Evolutionary conservation across 2,888 invertebrate genomes (phyloP).

Genomic region (Ormyrus rosae): DNA sequence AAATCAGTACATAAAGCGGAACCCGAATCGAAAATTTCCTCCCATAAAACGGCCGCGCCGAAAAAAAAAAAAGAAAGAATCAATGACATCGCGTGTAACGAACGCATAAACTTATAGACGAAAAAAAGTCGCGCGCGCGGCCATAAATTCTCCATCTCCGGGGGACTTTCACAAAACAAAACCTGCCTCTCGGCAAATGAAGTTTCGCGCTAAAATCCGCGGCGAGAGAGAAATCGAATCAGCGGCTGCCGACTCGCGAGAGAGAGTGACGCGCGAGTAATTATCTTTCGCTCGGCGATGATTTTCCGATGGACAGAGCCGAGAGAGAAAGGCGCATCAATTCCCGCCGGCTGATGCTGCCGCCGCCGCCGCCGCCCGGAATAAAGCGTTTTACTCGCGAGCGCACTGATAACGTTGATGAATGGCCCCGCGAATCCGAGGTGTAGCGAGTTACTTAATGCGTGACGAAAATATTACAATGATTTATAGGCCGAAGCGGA

Average conservation of each 20-base stretch:
- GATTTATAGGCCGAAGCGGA: neutral
- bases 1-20: no score
- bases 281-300: conserved; percentile 46
- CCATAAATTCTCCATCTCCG: conserved; percentile 17
- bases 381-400: conserved; percentile 37
- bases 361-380: neutral
- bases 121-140: neutral
- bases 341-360: conserved; percentile 18
- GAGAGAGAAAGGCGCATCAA: conserved; percentile 37
- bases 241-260: conserved; percentile 6
- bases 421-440: conserved; percentile 11
- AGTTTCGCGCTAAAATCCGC: conserved; percentile 1
- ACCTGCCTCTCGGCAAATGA: conserved; percentile 8
- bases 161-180: neutral
- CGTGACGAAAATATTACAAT: conserved; percentile 22
- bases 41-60: no score
- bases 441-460: conserved; percentile 11
- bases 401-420: conserved; percentile 46
- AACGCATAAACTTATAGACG: neutral
- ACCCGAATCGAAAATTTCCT: no score
- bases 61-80: no score
- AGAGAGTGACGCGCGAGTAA: conserved; percentile 33
- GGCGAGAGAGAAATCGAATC: neutral
- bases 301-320: conserved; percentile 43
- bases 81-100: no score